Evolutionary conservation across 2,888 invertebrate genomes (phyloP), one percentile per base, ranked within the genome.

Genomic region (Tortrix viridana): DNA sequence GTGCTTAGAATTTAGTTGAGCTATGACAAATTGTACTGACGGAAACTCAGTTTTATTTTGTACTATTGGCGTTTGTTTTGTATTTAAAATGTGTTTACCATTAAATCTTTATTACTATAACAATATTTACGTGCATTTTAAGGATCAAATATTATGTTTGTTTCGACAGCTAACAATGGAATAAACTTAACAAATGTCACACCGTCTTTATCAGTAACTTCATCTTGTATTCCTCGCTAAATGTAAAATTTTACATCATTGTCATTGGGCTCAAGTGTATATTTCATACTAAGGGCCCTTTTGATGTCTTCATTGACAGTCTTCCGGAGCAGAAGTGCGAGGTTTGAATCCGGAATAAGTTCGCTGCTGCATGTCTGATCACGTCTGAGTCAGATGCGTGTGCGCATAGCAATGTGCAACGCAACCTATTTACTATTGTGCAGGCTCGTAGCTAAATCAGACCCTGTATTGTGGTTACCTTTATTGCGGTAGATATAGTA

Each of bases 351-450:
- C 32, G 47, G 47, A 63, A 63, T 58, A 49, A 66, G 71, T 67
- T 68, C 69, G 57, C 54, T 9, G 55, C 69, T 74, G 77, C 75
- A 79, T 78, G 70, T 70, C 72, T 78, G 75, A 77, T 74, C 70
- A 72, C 69, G 70, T 71, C 67, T 76, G 75, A 76, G 60, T 78
- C 74, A 60, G 52, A 56, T 71, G 73, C 71, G 73, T 71, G 65
- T 60, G 68, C 68, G 72, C 69, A 70, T 74, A 48, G 65, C 69
- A 75, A 74, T 71, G 67, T 65, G 53, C 68, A 65, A 68, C 66
- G 56, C 37, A 58, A 43, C 57, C 47, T 52, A 38, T 49, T 44
- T 52, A 48, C 54, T 32, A 47, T 56, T 54, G 56, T 46, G 43
- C 38, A 57, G 23, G 19, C 23, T 44, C n/a, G 19, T 20, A 38